A percentile compares a stretch with the other conserved stretches of the same genome.
Evolutionary conservation across 64 coral and sea anemone genomes (phyloP).

Genomic region (Stichodactyla helianthus): DNA sequence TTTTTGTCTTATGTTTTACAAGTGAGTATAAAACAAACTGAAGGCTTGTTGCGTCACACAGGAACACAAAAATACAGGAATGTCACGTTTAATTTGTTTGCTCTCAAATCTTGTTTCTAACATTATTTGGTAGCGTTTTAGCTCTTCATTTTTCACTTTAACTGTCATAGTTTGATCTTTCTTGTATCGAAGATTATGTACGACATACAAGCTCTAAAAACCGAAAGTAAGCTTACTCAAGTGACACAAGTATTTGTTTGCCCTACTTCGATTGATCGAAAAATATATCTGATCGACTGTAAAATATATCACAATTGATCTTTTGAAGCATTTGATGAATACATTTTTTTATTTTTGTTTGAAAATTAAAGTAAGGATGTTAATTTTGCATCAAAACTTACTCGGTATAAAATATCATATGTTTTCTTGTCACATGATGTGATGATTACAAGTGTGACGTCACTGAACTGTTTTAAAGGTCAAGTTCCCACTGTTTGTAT

Average conservation of each 20-base stretch:
- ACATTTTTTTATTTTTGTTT: not conserved
- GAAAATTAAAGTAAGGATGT: not conserved
- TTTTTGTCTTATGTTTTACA: conserved; percentile 1
- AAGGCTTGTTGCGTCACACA: not conserved
- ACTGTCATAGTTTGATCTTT: not conserved
- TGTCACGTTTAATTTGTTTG: not conserved
- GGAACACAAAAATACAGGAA: not conserved
- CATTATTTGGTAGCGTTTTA: not conserved
- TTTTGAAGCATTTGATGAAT: not conserved
- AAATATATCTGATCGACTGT: not conserved
- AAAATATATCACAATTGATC: not conserved
- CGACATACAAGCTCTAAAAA: not conserved
- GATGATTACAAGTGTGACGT: not conserved
- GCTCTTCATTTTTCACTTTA: not conserved
- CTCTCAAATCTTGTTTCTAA: not conserved
- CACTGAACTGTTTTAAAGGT: not conserved
- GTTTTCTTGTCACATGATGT: not conserved
- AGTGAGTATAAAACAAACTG: not conserved
- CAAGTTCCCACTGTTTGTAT: not conserved
- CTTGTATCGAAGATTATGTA: not conserved
- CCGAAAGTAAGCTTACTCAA: not conserved
- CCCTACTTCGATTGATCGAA: not conserved
- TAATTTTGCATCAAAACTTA: not conserved
- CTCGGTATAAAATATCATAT: not conserved
- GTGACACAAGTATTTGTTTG: not conserved